Base-by-base conservation (phyloP, 2,888 invertebrate species). In the Pycnomerus fuliginosus region DNA sequence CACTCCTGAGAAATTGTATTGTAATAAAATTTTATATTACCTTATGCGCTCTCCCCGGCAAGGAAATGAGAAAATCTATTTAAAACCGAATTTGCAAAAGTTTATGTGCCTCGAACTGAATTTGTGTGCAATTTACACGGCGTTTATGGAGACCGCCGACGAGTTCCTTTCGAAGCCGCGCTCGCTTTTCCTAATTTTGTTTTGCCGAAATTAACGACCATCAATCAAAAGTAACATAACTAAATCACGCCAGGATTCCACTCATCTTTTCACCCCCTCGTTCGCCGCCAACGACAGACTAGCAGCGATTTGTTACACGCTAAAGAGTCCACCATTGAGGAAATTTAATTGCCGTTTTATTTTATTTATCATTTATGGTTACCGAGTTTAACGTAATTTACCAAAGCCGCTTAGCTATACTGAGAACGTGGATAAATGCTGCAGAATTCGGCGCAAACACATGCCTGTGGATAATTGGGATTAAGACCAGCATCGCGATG, bases 1-100 rank as follows among this genome's bases (percentile, higher is more conserved):
- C 47, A 45, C 52, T 38, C 52, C 25, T 35, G 52, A 52, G 52
- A 52, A 52, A 52, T 52, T 52, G 52, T 49, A 39, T 30, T 22
- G 47, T 38, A 46, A 47, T 52, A 52, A 52, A 52, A 47, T 52
- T 49, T 49, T 52, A 52, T 47, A 52, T 47, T 47, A 23, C 44
- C 37, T 47, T 37, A 49, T 49, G 41, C 41, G 27, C 35, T 44
- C 31, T 38, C 25, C 17, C 35, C 34, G 16, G 44, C 22, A 49
- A 46, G 40, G 30, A 49, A 49, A 46, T 44, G 52, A 52, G 41
- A 29, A 47, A 47, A 52, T 47, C 52, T 47, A 41, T 46, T 44
- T 44, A 41, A 40, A 48, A 42, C 44, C 37, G 34, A 46, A 44
- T 51, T 35, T 34, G 38, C 41, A 25, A 42, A 46, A 46, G 16